These are phyloP conservation scores for Diloba caeruleocephala DNA, from an alignment of 2,888 invertebrate species.

Conservation along the genomic window DNA sequence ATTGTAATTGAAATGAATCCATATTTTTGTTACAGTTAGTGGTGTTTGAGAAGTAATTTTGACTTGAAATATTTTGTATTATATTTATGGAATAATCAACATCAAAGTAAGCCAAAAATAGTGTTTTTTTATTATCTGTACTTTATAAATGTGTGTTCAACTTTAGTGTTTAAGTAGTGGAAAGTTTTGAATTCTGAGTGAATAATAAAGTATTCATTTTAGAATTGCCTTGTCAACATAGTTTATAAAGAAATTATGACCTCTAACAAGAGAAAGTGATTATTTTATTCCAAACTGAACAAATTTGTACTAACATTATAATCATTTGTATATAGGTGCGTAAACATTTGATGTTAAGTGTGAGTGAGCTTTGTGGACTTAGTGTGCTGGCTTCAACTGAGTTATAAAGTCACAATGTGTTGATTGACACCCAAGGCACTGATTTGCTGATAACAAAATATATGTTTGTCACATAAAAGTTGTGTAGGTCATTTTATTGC, in stretches of 20 bases:
- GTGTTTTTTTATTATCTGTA: constrained; percentile 68
- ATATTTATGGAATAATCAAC: constrained; percentile 65
- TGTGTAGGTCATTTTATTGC: constrained; percentile 16
- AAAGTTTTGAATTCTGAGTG: constrained; percentile 70
- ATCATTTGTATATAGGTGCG: constrained; percentile 63
- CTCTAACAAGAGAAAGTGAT: constrained; percentile 75
- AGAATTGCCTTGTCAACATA: constrained; percentile 73
- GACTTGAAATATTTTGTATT: constrained; percentile 62
- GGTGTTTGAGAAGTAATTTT: constrained; percentile 57
- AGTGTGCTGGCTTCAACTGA: constrained; percentile 58
- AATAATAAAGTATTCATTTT: constrained; percentile 61
- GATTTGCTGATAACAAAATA: constrained; percentile 37
- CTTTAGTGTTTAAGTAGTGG: constrained; percentile 79
- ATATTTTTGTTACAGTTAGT: constrained; percentile 65
- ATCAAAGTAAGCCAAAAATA: constrained; percentile 84
- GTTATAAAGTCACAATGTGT: constrained; percentile 51
- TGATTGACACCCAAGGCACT: constrained; percentile 33
- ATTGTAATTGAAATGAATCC: constrained; percentile 51
- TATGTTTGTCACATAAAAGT: constrained; percentile 21
- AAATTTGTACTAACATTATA: constrained; percentile 70
- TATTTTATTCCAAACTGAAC: constrained; percentile 83
- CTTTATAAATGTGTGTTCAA: constrained; percentile 85
- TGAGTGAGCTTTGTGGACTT: constrained; percentile 58
- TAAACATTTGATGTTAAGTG: constrained; percentile 59
- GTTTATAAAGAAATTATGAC: constrained; percentile 68